A percentile compares a stretch with the other conserved stretches of the same genome.
phyloP scores from a whole-genome alignment of 2,797 vertebrate species.

The Pachyuromys duprasi region DNA sequence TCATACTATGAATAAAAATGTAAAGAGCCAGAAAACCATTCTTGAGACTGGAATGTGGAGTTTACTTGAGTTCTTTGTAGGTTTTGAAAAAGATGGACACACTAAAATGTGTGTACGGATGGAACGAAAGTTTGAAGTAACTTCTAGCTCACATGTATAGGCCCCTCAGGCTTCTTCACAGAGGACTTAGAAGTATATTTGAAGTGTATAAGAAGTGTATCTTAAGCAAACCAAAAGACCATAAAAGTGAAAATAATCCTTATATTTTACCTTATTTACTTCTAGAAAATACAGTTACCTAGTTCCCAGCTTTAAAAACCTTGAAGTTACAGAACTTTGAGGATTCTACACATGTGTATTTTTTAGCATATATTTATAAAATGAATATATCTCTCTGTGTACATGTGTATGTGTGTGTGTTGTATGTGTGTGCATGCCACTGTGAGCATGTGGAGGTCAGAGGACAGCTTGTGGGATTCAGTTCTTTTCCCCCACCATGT shows the following conservation, averaged over 20 bases:
- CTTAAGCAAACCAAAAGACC: background rate
- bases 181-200: conserved; percentile 7
- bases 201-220: background rate
- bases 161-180: background rate
- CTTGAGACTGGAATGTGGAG: background rate
- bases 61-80: background rate
- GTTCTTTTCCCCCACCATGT: background rate
- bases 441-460: background rate
- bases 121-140: background rate
- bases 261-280: background rate
- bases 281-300: background rate
- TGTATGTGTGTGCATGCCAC: background rate
- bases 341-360: background rate
- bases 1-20: conserved; percentile 9
- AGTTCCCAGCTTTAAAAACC: background rate
- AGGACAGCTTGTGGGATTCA: background rate
- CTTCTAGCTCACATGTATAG: background rate
- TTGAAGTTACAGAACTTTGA: background rate
- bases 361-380: background rate
- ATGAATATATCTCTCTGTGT: background rate
- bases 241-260: background rate
- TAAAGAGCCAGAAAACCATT: background rate
- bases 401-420: background rate
- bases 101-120: background rate
- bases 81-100: background rate